These are phyloP conservation scores for Lathamus discolor DNA, from an alignment of 2,113 vertebrate genomes.

Conservation along the genomic window DNA sequence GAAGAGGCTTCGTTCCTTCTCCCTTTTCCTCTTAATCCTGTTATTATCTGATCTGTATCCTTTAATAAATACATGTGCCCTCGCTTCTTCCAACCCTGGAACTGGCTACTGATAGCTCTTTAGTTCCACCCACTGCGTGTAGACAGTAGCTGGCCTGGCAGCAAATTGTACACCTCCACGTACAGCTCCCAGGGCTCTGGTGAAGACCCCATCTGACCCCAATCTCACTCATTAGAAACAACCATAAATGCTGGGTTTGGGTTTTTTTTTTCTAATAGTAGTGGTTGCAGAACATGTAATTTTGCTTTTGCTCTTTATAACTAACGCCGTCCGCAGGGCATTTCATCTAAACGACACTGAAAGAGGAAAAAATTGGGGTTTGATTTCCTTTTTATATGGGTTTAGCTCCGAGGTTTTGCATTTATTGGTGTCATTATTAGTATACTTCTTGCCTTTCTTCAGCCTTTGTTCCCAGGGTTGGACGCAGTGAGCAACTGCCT, in stretches of 20 bases:
- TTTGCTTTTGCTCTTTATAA: background rate
- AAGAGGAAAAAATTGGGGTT: background rate
- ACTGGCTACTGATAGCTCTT: background rate
- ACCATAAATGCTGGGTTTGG: background rate
- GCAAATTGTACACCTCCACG: background rate
- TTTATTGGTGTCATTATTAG: background rate
- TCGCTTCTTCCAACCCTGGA: background rate
- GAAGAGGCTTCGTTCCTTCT: background rate
- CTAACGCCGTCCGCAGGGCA: background rate
- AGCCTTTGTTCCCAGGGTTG: background rate
- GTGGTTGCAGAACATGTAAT: background rate
- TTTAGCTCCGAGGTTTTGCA: background rate
- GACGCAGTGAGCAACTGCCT: background rate
- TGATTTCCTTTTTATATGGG: background rate
- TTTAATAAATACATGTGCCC: conserved; percentile 17
- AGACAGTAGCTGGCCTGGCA: background rate
- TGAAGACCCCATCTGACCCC: background rate
- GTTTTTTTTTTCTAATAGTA: background rate
- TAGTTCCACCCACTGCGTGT: background rate
- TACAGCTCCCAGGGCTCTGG: background rate
- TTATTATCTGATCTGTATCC: conserved; percentile 17
- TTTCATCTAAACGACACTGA: background rate
- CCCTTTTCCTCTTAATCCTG: background rate
- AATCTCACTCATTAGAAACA: background rate
- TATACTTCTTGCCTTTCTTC: background rate